Base-by-base conservation (phyloP, 2,113 vertebrate species). In the Hemicordylus capensis region DNA sequence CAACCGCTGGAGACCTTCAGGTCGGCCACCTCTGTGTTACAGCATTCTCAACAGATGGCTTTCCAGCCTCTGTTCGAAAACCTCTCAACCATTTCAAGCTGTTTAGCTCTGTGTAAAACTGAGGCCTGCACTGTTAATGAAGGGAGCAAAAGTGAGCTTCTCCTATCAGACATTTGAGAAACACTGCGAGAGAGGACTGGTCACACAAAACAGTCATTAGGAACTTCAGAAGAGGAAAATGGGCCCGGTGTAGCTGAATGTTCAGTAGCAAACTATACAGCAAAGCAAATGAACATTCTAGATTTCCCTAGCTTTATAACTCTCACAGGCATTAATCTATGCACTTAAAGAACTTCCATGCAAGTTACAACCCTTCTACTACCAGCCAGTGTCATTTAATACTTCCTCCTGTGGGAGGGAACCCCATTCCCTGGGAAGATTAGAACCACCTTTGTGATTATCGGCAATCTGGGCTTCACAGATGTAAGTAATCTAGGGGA, bases 381-480 rank as follows among this genome's bases (percentile, higher is more conserved):
- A 93, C 86, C 88, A 93, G 93, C n/a, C 88, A 88, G 79, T 84
- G 91, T 95, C 95, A 95, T 95, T 95, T 93, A 95, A 92, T 88
- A 91, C 92, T 94, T 95, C 92, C 93, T 94, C 63, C 90, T 89
- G 90, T 46, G 48, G 37, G 8, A 11, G 61, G 89, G 94, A 94
- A 92, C 81, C 87, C n/a, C n/a, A n/a, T 90, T 93, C 89, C 86
- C 37, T 76, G 90, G 94, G 93, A 95, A 95, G 94, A 95, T 94
- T 93, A 93, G 91, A 95, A 92, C 86, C 94, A 89, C 94, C 91
- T 95, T 84, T 84, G 92, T 87, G 92, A 95, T 93, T 95, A 94
- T 84, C 90, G 89, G 90, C 89, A 92, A 91, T 92, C 92, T 93
- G 87, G 85, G 86, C 77, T 94, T 89, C 88, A 91, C 94, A 96